Base-by-base conservation (phyloP, 2,113 vertebrate genomes). In the Lepus americanus region DNA sequence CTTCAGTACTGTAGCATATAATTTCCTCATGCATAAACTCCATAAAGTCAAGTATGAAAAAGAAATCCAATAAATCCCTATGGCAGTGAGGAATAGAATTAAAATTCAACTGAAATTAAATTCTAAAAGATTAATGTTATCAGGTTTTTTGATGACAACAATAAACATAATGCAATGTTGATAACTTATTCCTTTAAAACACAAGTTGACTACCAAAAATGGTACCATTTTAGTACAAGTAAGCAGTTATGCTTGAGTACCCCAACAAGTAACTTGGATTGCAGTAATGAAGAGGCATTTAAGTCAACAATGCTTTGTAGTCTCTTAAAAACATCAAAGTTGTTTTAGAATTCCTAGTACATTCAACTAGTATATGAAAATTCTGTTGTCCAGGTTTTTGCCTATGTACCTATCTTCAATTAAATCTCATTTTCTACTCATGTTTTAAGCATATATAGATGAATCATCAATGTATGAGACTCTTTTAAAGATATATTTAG, bases 81-180 rank as follows among this genome's bases (percentile, higher is more conserved):
- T 95, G 80, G 95, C 96, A 97, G 97, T 88, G 87, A 95, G 64
- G 69, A 97, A 96, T 96, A 72, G 92, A 97, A 98, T 98, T 98
- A 98, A 98, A 98, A 98, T 97, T 79, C 63, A 88, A 89, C 49
- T 83, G 95, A 97, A 98, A 98, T 98, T 98, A 98, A 98, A 97
- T 98, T 97, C 51, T 5, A 94, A 83, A 97, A 98, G 74, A 98
- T 98, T 97, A 98, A 98, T 98, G 95, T 85, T 95, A 72, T 93
- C 88, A 97, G 95, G 95, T 97, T 97, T 98, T 97, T 98, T 98
- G 95, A 98, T 98, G 97, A 96, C 73, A 98, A 89, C 87, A 96
- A 94, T 98, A 98, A 98, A 96, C 84, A 97, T 96, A 98, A 98
- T 96, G 59, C 64, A 97, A 95, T 98, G 97, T 96, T n/a, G 0